Base-by-base conservation (phyloP, 2,797 vertebrate genomes). In the Distichodus sexfasciatus region DNA sequence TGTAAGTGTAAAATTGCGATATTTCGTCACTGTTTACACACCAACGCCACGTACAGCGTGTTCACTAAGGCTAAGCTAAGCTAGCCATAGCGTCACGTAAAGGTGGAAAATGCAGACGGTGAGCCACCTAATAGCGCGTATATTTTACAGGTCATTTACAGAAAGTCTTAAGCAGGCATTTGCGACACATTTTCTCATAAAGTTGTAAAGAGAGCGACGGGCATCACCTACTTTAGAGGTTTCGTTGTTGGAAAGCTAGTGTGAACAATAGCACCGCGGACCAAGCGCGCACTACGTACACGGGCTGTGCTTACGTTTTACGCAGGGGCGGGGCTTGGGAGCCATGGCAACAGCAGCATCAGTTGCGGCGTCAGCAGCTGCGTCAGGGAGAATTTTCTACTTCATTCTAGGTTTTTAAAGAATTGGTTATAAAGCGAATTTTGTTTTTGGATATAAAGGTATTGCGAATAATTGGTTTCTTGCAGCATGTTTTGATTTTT, bases 151-250 rank as follows among this genome's bases (percentile, higher is more conserved):
- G 29, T 17, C 0, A 17, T 29, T 29, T 24, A 41, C 12, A 3
- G 3, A 38, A 1, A 26, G 17, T n/a, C 19, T 19, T 31, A 9
- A 14, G 35, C n/a, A 41, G 7, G 5, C 15, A 24, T 35, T 23
- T 38, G 23, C 21, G 17, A 40, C n/a, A 8, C 36, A n/a, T 60
- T 26, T 38, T 46, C 28, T 43, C 28, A 28, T 17, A 53, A 28
- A 47, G 41, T 12, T 10, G 12, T 51, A 35, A 69, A 60, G 2
- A 47, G 66, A 21, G 61, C 14, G 28, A 28, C 79, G 63, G 66
- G 21, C 6, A 44, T 19, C 66, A 92, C 91, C 90, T 84, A 91
- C 91, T 91, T 74, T 84, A 71, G 75, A n/a, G 40, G 58, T 67
- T 80, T 78, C 59, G 70, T 46, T 80, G 46, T 80, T 78, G 72